Base-by-base conservation (phyloP, 2,888 invertebrate species). In the Elegia similella region DNA sequence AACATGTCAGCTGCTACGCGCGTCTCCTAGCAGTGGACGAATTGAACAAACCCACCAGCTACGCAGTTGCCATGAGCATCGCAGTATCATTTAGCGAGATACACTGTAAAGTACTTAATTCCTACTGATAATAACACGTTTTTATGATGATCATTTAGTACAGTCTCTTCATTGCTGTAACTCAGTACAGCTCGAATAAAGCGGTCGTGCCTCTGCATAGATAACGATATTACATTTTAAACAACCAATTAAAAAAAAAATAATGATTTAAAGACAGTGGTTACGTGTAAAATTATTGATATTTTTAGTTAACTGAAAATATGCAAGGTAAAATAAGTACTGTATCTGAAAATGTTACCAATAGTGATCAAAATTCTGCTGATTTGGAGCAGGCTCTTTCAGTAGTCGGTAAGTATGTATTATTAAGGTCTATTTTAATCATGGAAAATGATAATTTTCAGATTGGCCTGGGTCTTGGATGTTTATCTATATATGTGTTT, bases 381-480 rank as follows among this genome's bases (percentile, higher is more conserved):
- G 82, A 86, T 70, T 73, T 87, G 73, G 87, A 87, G 23, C 80
- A 86, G 42, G 87, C 87, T 5, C 69, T 88, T 17, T 63, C 75
- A 43, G 68, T 76, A 2, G 76, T 73, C 55, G 78, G 78, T 74
- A 55, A 59, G 52, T 59, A 13, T n/a, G 0, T n/a, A n/a, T n/a
- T n/a, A n/a, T n/a, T n/a, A n/a, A n/a, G n/a, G n/a, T n/a, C n/a
- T n/a, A n/a, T n/a, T n/a, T n/a, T n/a, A n/a, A n/a, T n/a, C n/a
- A n/a, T n/a, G n/a, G n/a, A n/a, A n/a, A n/a, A n/a, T n/a, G n/a
- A n/a, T n/a, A n/a, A n/a, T n/a, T n/a, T n/a, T n/a, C n/a, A n/a
- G n/a, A n/a, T n/a, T n/a, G n/a, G n/a, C n/a, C n/a, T n/a, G n/a
- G n/a, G n/a, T n/a, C n/a, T n/a, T n/a, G n/a, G n/a, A n/a, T n/a